Percentiles rank a stretch among this genome's conserved stretches.
phyloP scores from a whole-genome alignment of 2,113 vertebrate species.

The Clarias gariepinus region DNA sequence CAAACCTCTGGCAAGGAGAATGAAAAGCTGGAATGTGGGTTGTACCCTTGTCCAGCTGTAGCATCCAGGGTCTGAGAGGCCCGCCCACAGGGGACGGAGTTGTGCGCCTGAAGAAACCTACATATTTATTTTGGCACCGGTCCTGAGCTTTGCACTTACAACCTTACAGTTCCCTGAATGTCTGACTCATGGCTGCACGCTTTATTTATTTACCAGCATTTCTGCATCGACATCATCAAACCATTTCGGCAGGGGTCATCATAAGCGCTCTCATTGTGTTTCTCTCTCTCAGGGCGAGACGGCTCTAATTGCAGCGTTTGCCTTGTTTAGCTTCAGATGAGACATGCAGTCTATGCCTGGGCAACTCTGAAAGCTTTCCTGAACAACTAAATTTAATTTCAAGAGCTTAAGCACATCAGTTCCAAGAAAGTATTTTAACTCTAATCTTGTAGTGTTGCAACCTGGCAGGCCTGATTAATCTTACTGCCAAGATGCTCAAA shows the following conservation, averaged over 20 bases:
- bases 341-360: neutral
- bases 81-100: neutral
- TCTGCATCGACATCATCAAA: neutral
- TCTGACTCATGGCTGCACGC: neutral
- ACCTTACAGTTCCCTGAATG: neutral
- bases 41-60: conserved; percentile 38
- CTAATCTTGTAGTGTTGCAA: neutral
- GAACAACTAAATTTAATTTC: conserved; percentile 25
- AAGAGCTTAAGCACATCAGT: conserved; percentile 8
- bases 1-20: neutral
- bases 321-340: conserved; percentile 20
- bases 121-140: conserved; percentile 25
- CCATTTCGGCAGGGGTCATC: conserved; percentile 19
- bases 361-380: conserved; percentile 26
- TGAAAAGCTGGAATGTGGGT: conserved; percentile 37
- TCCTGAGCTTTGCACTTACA: neutral
- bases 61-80: conserved; percentile 14
- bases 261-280: neutral
- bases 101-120: neutral
- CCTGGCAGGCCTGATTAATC: neutral
- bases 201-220: neutral
- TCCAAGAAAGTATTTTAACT: conserved; percentile 12
- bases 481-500: neutral
- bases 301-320: conserved; percentile 1
- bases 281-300: neutral